These are phyloP conservation scores for Scaptomyza cyrtandrae DNA, from an alignment of 2,888 invertebrate species.

Conservation along the genomic window DNA sequence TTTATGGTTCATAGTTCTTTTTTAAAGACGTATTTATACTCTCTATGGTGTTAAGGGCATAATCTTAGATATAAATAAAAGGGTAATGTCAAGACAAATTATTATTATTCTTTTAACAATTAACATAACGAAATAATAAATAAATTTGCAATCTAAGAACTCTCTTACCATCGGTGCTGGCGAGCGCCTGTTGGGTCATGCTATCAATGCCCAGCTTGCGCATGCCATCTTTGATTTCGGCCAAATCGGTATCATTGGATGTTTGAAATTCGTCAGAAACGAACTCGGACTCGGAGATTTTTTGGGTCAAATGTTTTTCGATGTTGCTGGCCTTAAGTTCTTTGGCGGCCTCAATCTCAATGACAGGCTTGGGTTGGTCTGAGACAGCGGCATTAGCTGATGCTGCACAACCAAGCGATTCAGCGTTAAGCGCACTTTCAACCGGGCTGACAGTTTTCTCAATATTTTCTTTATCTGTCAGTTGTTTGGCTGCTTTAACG, in stretches of 20 bases:
- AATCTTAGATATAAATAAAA: constrained; percentile 5
- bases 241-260: constrained; percentile 87
- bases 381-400: constrained; percentile 50
- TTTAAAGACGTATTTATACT: not conserved
- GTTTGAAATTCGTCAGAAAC: constrained; percentile 90
- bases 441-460: constrained; percentile 28
- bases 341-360: constrained; percentile 30
- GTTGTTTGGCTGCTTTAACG: constrained; percentile 42
- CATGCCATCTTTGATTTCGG: constrained; percentile 91
- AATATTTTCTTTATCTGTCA: constrained; percentile 35
- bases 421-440: constrained; percentile 26
- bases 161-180: constrained; percentile 85
- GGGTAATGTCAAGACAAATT: not conserved
- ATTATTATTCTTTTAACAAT: constrained; percentile 5
- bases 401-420: constrained; percentile 14
- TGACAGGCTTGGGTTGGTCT: constrained; percentile 55
- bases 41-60: constrained; percentile 1
- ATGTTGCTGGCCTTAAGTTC: constrained; percentile 13
- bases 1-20: too few species aligned
- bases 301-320: constrained; percentile 36
- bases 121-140: constrained; percentile 44
- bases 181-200: constrained; percentile 85
- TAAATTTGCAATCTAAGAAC: constrained; percentile 38
- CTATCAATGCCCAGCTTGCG: constrained; percentile 88
- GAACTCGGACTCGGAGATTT: constrained; percentile 88